These are phyloP conservation scores for Montifringilla adamsi DNA, from an alignment of 2,113 vertebrate species.

Conservation along the genomic window DNA sequence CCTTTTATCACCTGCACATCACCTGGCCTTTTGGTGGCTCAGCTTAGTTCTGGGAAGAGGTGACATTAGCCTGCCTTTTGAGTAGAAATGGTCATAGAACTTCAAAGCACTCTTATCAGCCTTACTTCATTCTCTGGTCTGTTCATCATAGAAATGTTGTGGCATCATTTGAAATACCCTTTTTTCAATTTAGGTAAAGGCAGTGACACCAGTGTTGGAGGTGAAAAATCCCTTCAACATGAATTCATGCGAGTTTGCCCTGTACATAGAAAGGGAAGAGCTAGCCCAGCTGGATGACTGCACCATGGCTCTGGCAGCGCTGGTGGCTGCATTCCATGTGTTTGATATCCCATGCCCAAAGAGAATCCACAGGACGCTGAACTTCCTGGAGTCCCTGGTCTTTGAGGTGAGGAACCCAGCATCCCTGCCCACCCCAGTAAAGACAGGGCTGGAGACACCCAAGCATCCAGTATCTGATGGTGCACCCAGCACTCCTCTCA, in stretches of 20 bases:
- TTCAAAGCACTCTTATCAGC: neutral
- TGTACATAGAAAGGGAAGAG: conserved; percentile 64
- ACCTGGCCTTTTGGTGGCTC: neutral
- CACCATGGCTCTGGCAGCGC: conserved; percentile 31
- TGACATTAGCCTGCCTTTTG: neutral
- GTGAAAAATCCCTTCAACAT: conserved; percentile 68
- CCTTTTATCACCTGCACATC: neutral
- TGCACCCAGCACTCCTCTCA: neutral
- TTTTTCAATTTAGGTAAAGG: conserved; percentile 48
- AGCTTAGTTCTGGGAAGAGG: neutral
- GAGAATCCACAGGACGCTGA: conserved; percentile 59
- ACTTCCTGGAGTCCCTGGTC: conserved; percentile 67
- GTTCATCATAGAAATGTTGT: neutral
- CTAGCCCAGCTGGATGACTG: conserved; percentile 56
- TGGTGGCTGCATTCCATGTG: conserved; percentile 64
- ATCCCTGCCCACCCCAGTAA: neutral
- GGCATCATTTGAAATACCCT: neutral
- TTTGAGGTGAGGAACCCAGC: conserved; percentile 45
- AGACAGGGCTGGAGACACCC: neutral
- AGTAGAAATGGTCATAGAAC: neutral
- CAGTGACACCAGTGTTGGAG: conserved; percentile 55
- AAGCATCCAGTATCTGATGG: neutral
- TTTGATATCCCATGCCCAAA: conserved; percentile 48
- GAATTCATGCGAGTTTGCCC: conserved; percentile 35
- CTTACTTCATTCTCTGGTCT: neutral